Conservation (phyloP, 2,797 vertebrate genomes). For the Ataeniobius toweri region DNA sequence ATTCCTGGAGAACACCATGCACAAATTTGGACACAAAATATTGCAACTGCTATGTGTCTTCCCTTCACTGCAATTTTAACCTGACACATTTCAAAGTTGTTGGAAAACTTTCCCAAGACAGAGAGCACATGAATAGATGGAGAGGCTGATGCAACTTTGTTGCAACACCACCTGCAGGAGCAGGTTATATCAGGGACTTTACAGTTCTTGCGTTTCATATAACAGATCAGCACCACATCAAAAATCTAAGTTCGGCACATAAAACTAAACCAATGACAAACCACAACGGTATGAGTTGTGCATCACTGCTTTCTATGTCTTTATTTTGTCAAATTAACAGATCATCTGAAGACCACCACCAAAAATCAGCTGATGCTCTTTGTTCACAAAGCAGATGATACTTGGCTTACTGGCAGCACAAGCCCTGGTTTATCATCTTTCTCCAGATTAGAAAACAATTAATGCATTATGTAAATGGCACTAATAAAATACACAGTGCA, state of each 20-base stretch:
- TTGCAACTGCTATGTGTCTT: too few relatives aligned
- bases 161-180: slow-evolving; percentile 51
- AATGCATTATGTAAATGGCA: neutral
- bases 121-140: slow-evolving; percentile 9
- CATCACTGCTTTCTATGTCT: too few relatives aligned
- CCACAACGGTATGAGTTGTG: neutral
- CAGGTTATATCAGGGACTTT: neutral
- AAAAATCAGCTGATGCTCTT: neutral
- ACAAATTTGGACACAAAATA: neutral
- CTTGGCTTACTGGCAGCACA: neutral
- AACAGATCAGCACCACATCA: neutral
- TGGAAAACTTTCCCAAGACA: neutral
- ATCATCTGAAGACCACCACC: neutral
- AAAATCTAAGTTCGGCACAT: neutral
- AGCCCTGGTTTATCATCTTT: neutral
- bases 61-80: neutral
- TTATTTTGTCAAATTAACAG: neutral
- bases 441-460: neutral
- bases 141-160: slow-evolving; percentile 61
- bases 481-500: neutral
- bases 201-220: neutral
- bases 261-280: neutral
- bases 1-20: neutral
- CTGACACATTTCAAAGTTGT: neutral
- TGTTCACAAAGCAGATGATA: neutral